Percentiles rank a stretch among this genome's conserved stretches.
These are phyloP conservation scores for Drosophila melanogaster DNA, from an alignment of 1,140 invertebrate genomes.

Conservation along the genomic window Release_6_plus_ISO1_MT NT_037436.4:20143001-20143500, in stretches of 20 bases:
- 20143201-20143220: too few relatives aligned
- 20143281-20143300: constrained; percentile 50
- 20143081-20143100: background rate
- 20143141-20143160: background rate
- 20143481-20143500: constrained; percentile 9
- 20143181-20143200: too few relatives aligned
- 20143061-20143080: background rate
- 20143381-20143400: background rate
- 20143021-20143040: constrained; percentile 13
- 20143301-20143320: constrained; percentile 32
- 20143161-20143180: background rate
- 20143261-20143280: constrained; percentile 35
- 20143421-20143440: constrained; percentile 33
- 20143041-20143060: background rate
- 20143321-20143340: constrained; percentile 15
- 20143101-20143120: background rate
- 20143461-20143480: constrained; percentile 9
- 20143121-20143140: too few relatives aligned
- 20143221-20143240: background rate
- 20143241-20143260: constrained; percentile 44
- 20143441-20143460: constrained; percentile 34
- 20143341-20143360: constrained; percentile 26
- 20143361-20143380: constrained; percentile 19
- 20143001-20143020: background rate
- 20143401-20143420: constrained; percentile 24